Evolutionary conservation across 2,113 vertebrate species (phyloP).

Genomic region (Onychostruthus taczanowskii): DNA sequence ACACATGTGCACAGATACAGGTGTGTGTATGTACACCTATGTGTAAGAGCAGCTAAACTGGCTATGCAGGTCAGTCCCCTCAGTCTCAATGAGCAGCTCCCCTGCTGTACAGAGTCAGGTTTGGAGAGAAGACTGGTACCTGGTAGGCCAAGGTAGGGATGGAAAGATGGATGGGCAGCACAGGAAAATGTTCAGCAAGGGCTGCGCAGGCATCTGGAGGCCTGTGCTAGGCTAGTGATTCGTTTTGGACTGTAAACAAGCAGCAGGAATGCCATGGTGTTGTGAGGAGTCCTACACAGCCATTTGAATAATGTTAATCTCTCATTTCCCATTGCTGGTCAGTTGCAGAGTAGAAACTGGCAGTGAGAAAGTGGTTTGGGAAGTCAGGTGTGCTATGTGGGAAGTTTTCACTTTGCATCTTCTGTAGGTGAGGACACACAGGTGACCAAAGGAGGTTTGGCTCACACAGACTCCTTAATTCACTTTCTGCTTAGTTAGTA

Average conservation of each 20-base stretch:
- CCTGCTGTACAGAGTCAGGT: background rate
- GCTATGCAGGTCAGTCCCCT: rapidly evolving
- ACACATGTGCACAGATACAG: background rate
- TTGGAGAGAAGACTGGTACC: background rate
- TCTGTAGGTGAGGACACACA: background rate
- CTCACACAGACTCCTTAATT: background rate
- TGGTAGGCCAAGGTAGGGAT: background rate
- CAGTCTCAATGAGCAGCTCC: background rate
- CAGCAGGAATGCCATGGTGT: background rate
- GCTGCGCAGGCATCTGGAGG: rapidly evolving
- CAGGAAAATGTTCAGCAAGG: background rate
- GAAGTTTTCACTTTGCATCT: background rate
- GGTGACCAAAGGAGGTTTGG: background rate
- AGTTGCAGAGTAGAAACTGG: background rate
- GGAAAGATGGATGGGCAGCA: background rate
- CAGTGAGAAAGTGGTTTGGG: background rate
- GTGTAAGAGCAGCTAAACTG: background rate
- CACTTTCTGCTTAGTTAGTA: background rate
- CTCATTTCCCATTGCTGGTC: background rate
- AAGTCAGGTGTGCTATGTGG: background rate
- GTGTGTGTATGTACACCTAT: rapidly evolving
- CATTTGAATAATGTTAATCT: background rate
- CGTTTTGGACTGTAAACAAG: background rate
- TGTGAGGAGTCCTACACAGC: background rate
- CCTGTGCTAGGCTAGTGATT: background rate